phyloP scores from a whole-genome alignment of 2,797 vertebrate genomes.

The Phoxinus dragarum region DNA sequence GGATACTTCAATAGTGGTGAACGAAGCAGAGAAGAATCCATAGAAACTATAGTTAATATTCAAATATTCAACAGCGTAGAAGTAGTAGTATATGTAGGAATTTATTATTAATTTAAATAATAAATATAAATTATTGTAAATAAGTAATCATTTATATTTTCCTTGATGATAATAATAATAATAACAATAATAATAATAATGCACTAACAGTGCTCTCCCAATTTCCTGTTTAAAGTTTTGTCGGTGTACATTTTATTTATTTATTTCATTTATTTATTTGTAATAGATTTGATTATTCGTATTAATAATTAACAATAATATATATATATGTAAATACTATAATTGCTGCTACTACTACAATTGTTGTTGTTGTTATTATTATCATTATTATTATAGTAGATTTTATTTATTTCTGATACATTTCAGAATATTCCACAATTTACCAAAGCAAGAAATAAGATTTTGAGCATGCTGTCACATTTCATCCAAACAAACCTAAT shows the following conservation, averaged over 20 bases:
- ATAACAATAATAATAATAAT: neutral
- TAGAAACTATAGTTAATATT: neutral
- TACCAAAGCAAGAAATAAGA: constrained; percentile 10
- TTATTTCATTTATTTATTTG: neutral
- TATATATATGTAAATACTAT: neutral
- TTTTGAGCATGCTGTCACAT: constrained; percentile 20
- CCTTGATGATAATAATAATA: neutral
- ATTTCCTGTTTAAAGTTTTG: neutral
- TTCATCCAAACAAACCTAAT: constrained; percentile 21
- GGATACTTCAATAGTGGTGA: neutral
- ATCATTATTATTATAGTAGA: neutral
- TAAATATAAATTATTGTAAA: neutral
- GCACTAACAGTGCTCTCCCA: neutral
- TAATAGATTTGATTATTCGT: neutral
- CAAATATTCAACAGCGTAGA: neutral
- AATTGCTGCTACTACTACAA: neutral
- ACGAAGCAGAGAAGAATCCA: neutral
- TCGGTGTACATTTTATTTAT: neutral
- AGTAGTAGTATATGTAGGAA: neutral
- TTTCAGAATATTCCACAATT: neutral
- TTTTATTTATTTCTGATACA: neutral
- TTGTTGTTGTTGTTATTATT: neutral
- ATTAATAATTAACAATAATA: neutral
- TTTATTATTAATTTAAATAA: neutral
- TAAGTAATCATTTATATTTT: neutral